A percentile compares a stretch with the other conserved stretches of the same genome.
Conservation (phyloP, 2,113 vertebrate genomes). For the Brienomyrus longianalis region DNA sequence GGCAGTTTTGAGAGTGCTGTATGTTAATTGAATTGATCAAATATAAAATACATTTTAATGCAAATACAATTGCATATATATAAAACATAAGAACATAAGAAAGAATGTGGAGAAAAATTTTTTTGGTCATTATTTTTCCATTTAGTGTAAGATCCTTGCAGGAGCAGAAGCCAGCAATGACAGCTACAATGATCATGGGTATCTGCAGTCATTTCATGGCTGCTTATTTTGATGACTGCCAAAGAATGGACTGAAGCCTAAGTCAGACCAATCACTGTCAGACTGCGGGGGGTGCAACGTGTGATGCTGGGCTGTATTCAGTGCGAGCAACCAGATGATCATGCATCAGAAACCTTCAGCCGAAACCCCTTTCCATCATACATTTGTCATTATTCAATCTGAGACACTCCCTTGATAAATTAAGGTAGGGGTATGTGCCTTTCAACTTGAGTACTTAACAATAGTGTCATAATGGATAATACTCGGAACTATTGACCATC, state of each 20-base stretch:
- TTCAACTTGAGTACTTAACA: slow-evolving; percentile 3
- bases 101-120: background rate
- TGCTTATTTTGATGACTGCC: background rate
- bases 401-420: background rate
- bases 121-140: background rate
- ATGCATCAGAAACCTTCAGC: background rate
- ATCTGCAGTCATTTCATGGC: background rate
- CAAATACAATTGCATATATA: background rate
- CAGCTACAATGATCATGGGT: background rate
- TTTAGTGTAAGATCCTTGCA: background rate
- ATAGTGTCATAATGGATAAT: slow-evolving; percentile 12
- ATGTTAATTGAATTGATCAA: background rate
- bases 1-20: background rate
- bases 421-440: background rate
- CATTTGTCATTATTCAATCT: background rate
- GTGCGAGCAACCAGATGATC: background rate
- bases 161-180: background rate
- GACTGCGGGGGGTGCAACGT: background rate
- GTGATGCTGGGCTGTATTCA: background rate
- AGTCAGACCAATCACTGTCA: background rate
- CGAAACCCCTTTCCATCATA: background rate
- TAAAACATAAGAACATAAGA: background rate
- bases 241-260: background rate
- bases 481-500: background rate
- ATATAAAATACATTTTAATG: background rate